phyloP scores from a whole-genome alignment of 2,797 vertebrate species.

The Mastacembelus armatus region DNA sequence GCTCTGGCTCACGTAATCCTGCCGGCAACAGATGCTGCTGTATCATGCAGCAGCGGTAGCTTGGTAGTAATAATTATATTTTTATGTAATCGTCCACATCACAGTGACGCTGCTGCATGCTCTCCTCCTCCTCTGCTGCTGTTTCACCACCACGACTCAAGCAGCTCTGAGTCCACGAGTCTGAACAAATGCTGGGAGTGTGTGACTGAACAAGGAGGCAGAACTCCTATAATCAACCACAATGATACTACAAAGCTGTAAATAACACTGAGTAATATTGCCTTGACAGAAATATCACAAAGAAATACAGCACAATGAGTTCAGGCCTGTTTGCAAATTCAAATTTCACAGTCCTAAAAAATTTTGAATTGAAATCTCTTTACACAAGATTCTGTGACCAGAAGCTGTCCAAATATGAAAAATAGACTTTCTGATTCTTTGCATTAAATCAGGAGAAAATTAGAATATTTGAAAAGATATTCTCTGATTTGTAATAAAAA shows the following conservation, averaged over 20 bases:
- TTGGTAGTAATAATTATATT: slow-evolving; percentile 63
- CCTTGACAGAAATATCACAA: background rate
- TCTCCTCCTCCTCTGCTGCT: slow-evolving; percentile 10
- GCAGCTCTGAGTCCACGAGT: slow-evolving; percentile 28
- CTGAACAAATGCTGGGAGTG: background rate
- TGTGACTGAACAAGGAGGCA: background rate
- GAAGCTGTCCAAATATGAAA: no score
- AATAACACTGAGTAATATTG: background rate
- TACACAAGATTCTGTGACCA: no score
- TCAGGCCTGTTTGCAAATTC: background rate
- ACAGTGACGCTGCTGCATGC: slow-evolving; percentile 50
- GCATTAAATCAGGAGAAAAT: background rate
- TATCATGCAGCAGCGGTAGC: slow-evolving; percentile 47
- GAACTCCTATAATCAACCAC: background rate
- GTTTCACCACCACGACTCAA: slow-evolving; percentile 1
- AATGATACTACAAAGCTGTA: background rate
- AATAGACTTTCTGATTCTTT: background rate
- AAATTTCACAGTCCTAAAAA: background rate
- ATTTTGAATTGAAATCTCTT: background rate
- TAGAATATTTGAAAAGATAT: background rate
- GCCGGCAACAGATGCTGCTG: slow-evolving; percentile 54
- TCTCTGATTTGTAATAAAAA: background rate
- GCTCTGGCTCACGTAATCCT: slow-evolving; percentile 28
- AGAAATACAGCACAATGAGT: background rate
- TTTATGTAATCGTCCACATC: slow-evolving; percentile 74